Evolutionary conservation across 1,140 invertebrate species (phyloP).

Genomic region (Portunus trituberculatus): DNA sequence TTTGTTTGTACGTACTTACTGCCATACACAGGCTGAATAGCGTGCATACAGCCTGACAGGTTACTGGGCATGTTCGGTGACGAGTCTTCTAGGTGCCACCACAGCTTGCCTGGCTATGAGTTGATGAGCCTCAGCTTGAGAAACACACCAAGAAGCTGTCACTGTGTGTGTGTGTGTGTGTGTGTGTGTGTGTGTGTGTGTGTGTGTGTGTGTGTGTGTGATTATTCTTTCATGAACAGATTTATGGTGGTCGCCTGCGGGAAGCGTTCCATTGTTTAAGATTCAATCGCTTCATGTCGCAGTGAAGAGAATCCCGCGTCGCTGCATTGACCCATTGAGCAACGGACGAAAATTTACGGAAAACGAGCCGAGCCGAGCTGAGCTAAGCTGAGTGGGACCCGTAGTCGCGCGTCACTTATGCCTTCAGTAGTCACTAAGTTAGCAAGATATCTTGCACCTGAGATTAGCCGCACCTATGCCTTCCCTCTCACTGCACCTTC

Average conservation of each 20-base stretch:
- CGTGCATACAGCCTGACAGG: neutral
- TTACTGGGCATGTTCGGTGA: neutral
- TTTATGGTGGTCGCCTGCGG: neutral
- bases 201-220: slow-evolving; percentile 20
- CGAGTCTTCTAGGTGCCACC: neutral
- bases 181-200: slow-evolving; percentile 11
- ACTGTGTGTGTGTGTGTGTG: neutral
- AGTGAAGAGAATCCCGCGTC: neutral
- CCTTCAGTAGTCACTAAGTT: neutral
- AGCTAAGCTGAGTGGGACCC: neutral
- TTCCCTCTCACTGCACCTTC: neutral
- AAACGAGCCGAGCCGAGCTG: neutral
- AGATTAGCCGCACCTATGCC: neutral
- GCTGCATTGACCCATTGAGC: neutral
- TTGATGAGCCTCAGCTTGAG: neutral
- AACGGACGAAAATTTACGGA: neutral
- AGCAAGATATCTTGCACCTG: neutral
- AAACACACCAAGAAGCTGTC: neutral
- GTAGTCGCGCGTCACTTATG: neutral
- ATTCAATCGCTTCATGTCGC: neutral
- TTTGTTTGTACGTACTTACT: no score
- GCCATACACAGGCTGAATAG: no score
- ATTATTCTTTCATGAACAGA: neutral
- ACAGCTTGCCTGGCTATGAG: no score
- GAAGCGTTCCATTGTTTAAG: neutral